Base-by-base conservation (phyloP, 2,113 vertebrate genomes). In the Oostethus manadensis region DNA sequence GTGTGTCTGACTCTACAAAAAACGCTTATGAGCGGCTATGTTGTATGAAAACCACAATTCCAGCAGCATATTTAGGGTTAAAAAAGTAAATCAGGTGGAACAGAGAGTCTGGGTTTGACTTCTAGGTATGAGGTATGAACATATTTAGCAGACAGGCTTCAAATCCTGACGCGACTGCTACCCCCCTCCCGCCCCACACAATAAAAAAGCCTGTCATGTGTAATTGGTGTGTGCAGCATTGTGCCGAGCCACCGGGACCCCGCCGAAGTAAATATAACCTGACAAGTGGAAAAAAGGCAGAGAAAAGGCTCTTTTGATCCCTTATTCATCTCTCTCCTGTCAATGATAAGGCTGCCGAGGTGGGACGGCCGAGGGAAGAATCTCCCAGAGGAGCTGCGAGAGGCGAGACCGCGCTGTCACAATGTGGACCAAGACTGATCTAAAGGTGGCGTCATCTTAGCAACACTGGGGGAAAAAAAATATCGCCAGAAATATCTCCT, bases 251-350 rank as follows among this genome's bases (percentile, higher is more conserved):
- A 68, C 77, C 53, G 50, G 77, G 82, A 78, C 62, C 45, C 62
- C 17, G 60, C 11, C 38, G 11, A 13, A 80, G 74, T 84, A 86
- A 86, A 87, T 87, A 77, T 72, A 82, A 84, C 77, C 74, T 84
- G 80, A 86, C 80, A 79, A 75, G 68, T 13, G 48, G 18, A 50
- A 70, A 76, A 70, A 73, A 67, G 60, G 69, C 62, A 75, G 66
- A 64, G 73, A 79, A 78, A 81, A 80, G 77, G 58, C 65, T 80
- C 81, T 80, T 87, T 87, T 88, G 84, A 87, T 87, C 83, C 80
- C 80, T 64, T 79, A 80, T 85, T 88, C 80, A 87, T 84, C 82
- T 77, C 64, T 75, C 70, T 68, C 60, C 76, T 80, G 85, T 83
- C 82, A 86, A 70, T 68, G 79, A 84, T 84, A 81, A 79, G 78